Percentiles rank a stretch among this genome's conserved stretches.
Conservation (phyloP, 2,888 invertebrate species). For the Peribatodes rhomboidaria region DNA sequence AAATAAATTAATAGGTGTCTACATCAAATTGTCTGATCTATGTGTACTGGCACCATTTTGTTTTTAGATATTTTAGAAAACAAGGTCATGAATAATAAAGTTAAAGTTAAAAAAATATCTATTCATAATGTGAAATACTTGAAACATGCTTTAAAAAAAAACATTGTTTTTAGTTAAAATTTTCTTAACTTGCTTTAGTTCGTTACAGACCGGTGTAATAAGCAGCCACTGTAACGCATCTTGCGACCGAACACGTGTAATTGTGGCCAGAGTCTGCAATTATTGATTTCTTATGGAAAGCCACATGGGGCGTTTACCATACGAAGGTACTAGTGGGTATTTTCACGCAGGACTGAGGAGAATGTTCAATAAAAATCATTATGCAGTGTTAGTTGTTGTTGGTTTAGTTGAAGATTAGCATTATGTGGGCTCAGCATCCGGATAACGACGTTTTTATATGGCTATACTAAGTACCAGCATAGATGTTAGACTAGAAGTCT, state of each 20-base stretch:
- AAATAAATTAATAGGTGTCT: no score
- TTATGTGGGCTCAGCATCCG: neutral
- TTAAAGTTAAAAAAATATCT: no score
- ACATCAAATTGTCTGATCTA: no score
- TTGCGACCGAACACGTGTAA: conserved; percentile 52
- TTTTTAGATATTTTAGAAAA: no score
- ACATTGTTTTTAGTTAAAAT: no score
- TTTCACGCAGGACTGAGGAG: neutral
- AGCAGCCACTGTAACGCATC: conserved; percentile 5
- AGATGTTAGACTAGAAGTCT: no score
- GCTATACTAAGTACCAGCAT: no score
- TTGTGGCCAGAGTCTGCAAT: conserved; percentile 62
- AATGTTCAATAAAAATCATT: neutral
- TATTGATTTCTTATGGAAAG: conserved; percentile 66
- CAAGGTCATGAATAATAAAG: no score
- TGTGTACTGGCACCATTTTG: no score
- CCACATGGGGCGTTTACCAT: conserved; percentile 39
- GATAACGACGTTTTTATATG: no score
- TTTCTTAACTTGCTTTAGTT: neutral
- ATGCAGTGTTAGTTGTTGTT: neutral
- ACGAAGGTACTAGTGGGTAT: neutral
- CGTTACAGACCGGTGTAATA: conserved; percentile 21
- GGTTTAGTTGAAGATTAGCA: neutral
- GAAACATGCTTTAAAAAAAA: no score
- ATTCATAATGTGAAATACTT: no score